Evolutionary conservation across 1,140 invertebrate species (phyloP).

Genomic region (Ceratosolen fusciceps): DNA sequence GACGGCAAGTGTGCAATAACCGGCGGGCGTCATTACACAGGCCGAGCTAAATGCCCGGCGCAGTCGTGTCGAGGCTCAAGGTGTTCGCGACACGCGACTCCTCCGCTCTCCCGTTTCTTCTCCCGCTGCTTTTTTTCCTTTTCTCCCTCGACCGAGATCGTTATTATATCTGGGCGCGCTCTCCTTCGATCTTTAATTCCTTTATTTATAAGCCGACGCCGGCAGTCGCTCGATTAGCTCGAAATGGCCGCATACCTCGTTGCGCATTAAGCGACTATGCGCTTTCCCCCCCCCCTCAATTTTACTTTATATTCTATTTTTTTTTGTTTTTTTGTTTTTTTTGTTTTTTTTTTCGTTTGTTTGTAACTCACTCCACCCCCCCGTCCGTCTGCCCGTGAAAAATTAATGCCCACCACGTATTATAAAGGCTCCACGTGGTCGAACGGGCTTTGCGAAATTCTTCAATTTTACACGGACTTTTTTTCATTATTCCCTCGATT

Average conservation of each 20-base stretch:
- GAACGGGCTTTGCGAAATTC: too few species aligned
- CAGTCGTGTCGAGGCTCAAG: not conserved
- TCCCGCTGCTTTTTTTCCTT: not conserved
- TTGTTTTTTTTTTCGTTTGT: too few species aligned
- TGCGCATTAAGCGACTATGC: not conserved
- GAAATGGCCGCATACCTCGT: not conserved
- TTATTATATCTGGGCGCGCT: not conserved
- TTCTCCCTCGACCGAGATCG: conserved; percentile 11
- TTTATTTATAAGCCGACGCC: not conserved
- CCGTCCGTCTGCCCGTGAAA: not conserved
- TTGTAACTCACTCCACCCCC: not conserved
- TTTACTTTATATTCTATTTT: too few species aligned
- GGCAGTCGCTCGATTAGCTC: not conserved
- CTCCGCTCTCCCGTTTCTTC: not conserved
- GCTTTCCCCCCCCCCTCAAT: not conserved
- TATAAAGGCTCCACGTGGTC: not conserved
- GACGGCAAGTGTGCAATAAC: conserved; percentile 9
- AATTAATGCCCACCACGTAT: conserved; percentile 13
- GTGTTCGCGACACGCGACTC: conserved; percentile 18
- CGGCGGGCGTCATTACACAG: conserved; percentile 3
- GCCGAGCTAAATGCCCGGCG: not conserved
- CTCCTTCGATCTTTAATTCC: conserved; percentile 25
- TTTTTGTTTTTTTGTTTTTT: too few species aligned
- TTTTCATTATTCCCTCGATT: too few species aligned
- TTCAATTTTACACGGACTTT: too few species aligned